Conservation (phyloP, 2,113 vertebrate genomes). For the Planiliza haematocheilus region DNA sequence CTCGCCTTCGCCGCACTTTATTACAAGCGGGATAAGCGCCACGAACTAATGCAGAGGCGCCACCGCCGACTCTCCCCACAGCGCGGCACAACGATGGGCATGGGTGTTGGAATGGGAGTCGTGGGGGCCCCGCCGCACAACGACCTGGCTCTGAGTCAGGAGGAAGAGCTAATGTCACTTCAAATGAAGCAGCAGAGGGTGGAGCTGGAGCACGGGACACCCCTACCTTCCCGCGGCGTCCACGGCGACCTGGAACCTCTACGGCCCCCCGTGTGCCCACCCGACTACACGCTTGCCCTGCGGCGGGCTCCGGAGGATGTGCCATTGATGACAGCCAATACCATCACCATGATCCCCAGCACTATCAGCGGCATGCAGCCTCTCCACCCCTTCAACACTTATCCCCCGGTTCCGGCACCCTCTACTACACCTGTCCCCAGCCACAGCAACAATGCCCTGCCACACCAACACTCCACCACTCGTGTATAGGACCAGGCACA, state of each 20-base stretch:
- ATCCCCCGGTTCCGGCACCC: constrained; percentile 92
- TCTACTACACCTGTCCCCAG: constrained; percentile 90
- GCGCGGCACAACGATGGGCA: constrained; percentile 81
- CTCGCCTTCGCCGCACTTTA: constrained; percentile 96
- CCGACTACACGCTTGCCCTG: constrained; percentile 98
- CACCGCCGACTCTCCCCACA: constrained; percentile 89
- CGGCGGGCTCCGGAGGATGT: constrained; percentile 97
- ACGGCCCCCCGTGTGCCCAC: constrained; percentile 92
- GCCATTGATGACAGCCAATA: constrained; percentile 97
- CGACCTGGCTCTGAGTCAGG: constrained; percentile 95
- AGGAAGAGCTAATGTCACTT: constrained; percentile 99
- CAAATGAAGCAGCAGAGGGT: constrained; percentile 99
- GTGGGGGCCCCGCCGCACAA: constrained; percentile 85
- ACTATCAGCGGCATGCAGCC: constrained; percentile 98
- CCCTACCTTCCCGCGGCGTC: constrained; percentile 78
- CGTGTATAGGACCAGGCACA: constrained; percentile 84
- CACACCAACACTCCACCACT: constrained; percentile 94
- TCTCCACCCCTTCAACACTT: constrained; percentile 98
- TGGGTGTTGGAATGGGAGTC: constrained; percentile 77
- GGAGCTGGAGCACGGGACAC: constrained; percentile 89
- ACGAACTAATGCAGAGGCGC: constrained; percentile 94
- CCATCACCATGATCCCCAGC: constrained; percentile 98
- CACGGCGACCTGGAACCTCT: constrained; percentile 82
- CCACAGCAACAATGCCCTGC: constrained; percentile 94
- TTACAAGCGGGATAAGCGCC: constrained; percentile 99